A percentile compares a stretch with the other conserved stretches of the same genome.
These are phyloP conservation scores for Cochlearius cochlearius DNA, from an alignment of 2,113 vertebrate species.

Conservation along the genomic window DNA sequence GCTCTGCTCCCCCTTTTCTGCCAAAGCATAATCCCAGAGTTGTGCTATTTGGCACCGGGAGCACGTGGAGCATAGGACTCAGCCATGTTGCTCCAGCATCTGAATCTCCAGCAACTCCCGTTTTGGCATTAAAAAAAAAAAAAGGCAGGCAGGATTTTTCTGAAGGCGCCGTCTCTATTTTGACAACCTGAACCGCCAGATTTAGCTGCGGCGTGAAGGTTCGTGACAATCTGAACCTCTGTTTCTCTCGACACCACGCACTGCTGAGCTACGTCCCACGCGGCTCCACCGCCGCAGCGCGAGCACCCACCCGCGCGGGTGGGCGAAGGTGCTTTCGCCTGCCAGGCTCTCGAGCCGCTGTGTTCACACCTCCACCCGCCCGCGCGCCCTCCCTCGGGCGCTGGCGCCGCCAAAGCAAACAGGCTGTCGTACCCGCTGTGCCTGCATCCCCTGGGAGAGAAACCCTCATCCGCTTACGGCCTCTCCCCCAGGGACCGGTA, in stretches of 20 bases:
- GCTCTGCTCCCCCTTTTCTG: not conserved
- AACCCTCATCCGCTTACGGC: rapidly evolving
- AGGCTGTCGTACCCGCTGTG: rapidly evolving
- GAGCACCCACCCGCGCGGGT: not conserved
- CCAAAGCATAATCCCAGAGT: not conserved
- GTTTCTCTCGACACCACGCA: rapidly evolving
- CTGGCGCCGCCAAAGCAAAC: too few relatives aligned
- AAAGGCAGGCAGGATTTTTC: rapidly evolving
- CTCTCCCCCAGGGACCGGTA: too few relatives aligned
- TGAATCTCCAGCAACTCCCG: not conserved
- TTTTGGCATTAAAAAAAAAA: not conserved
- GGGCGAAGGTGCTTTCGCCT: not conserved
- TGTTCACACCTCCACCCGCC: not conserved
- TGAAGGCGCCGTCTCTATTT: not conserved
- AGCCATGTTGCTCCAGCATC: not conserved
- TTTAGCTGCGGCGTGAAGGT: not conserved
- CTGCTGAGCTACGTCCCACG: not conserved
- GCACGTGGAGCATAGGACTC: not conserved
- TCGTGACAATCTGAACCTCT: not conserved
- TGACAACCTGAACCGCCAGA: not conserved
- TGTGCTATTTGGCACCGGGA: not conserved
- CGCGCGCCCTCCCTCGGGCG: rapidly evolving
- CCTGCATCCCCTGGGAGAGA: too few relatives aligned
- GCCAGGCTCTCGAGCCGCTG: not conserved
- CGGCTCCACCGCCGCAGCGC: rapidly evolving